These are phyloP conservation scores for Megaceryle torquata DNA, from an alignment of 2,113 vertebrate genomes.

Conservation along the genomic window DNA sequence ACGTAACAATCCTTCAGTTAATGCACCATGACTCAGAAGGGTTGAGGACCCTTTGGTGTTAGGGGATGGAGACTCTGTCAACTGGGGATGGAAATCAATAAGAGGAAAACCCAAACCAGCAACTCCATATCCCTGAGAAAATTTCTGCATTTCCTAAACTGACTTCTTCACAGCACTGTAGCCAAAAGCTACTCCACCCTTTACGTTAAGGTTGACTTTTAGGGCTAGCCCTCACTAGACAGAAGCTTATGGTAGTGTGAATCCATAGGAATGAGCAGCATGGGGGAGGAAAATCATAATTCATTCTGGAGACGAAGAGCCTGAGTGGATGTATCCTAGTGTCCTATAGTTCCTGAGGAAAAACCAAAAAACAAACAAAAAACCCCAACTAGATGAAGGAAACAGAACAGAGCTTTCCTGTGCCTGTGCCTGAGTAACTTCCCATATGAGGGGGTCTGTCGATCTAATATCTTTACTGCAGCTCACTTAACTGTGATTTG, in stretches of 20 bases:
- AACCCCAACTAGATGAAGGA: neutral
- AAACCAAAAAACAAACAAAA: neutral
- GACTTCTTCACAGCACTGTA: neutral
- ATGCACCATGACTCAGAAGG: neutral
- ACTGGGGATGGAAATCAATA: neutral
- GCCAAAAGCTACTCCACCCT: neutral
- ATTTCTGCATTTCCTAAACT: neutral
- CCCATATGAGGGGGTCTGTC: neutral
- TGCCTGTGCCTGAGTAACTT: neutral
- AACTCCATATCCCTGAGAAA: neutral
- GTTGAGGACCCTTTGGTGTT: neutral
- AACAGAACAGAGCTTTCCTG: neutral
- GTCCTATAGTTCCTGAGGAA: neutral
- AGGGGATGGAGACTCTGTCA: neutral
- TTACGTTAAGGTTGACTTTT: neutral
- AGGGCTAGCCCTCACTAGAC: neutral
- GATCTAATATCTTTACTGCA: neutral
- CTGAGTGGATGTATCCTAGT: neutral
- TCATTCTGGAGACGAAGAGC: neutral
- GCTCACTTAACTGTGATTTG: neutral
- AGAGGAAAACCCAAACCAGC: neutral
- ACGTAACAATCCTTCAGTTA: neutral
- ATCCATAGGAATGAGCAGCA: neutral
- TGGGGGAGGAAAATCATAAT: neutral
- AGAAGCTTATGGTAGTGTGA: neutral